Conservation (phyloP, 2,113 vertebrate species). For the Dromaius novaehollandiae region DNA sequence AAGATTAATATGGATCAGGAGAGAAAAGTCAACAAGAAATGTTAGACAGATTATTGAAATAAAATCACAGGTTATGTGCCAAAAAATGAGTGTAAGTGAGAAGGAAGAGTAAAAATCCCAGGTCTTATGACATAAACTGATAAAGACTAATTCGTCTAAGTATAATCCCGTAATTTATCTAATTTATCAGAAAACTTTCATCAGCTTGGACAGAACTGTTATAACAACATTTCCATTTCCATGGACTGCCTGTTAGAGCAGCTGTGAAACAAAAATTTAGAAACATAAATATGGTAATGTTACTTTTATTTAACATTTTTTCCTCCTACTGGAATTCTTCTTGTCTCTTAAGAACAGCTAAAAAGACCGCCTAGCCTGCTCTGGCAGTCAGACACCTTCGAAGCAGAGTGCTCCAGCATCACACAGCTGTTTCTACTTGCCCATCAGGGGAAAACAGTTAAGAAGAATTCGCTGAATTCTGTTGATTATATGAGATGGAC, state of each 20-base stretch:
- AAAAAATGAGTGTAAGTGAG: not conserved
- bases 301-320: not conserved
- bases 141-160: not conserved
- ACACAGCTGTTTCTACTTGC: fast-evolving
- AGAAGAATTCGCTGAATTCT: not conserved
- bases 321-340: not conserved
- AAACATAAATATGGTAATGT: not conserved
- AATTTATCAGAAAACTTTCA: not conserved
- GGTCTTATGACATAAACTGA: not conserved
- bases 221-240: not conserved
- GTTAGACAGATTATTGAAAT: not conserved
- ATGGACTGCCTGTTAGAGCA: not conserved
- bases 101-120: not conserved
- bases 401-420: fast-evolving
- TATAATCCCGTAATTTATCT: not conserved
- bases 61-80: not conserved
- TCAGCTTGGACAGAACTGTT: not conserved
- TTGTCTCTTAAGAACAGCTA: not conserved
- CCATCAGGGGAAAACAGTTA: fast-evolving
- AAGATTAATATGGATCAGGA: not conserved
- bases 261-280: not conserved
- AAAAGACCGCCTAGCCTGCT: not conserved
- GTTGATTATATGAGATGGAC: not conserved
- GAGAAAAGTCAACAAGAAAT: conserved; percentile 5
- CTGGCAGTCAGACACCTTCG: fast-evolving